Conservation (phyloP, 64 coral and sea anemone genomes). For the Porites lutea region DNA sequence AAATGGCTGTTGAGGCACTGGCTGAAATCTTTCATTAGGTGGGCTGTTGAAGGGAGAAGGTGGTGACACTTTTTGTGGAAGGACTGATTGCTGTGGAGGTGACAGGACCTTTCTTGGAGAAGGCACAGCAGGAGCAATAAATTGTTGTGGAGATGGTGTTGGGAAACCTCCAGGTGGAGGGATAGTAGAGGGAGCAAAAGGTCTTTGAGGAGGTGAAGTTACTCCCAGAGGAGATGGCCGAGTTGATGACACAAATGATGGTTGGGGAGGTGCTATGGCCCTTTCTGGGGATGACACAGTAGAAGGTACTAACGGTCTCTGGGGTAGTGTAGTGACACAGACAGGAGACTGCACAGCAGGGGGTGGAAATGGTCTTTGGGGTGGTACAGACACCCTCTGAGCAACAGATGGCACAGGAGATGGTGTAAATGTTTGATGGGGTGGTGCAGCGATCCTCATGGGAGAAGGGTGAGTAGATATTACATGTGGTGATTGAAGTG, state of each 20-base stretch:
- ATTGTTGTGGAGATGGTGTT: not conserved
- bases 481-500: not conserved
- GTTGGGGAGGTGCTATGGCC: not conserved
- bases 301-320: too few relatives aligned
- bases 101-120: not conserved
- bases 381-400: not conserved
- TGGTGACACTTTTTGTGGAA: not conserved
- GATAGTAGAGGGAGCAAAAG: not conserved
- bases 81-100: constrained; percentile 1
- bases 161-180: not conserved
- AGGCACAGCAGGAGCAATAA: not conserved
- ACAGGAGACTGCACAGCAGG: not conserved
- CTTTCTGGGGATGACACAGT: too few relatives aligned
- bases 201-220: too few relatives aligned
- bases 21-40: not conserved
- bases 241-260: not conserved
- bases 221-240: too few relatives aligned
- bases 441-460: too few relatives aligned
- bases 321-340: too few relatives aligned
- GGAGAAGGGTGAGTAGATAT: too few relatives aligned
- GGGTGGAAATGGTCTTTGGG: not conserved
- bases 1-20: not conserved
- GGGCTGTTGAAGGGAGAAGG: not conserved
- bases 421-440: not conserved
- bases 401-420: not conserved